Conservation (phyloP, 2,113 vertebrate species). For the Oxygymnocypris stewartii region DNA sequence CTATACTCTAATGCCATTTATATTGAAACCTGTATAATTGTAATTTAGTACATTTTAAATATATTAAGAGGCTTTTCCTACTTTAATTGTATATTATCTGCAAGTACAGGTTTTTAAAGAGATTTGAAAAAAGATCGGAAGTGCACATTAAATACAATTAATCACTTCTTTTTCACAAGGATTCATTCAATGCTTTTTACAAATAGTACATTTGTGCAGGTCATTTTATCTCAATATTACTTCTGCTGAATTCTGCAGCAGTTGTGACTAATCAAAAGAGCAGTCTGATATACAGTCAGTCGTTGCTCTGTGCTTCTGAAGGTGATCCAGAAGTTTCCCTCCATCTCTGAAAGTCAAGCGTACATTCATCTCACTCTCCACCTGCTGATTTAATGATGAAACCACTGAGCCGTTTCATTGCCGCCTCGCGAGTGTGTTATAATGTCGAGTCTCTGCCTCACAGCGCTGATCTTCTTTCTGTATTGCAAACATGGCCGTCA, state of each 20-base stretch:
- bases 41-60: background rate
- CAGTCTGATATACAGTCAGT: background rate
- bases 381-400: slow-evolving; percentile 69
- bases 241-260: slow-evolving; percentile 46
- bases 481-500: slow-evolving; percentile 49
- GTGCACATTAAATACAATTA: background rate
- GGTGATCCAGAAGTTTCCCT: slow-evolving; percentile 70
- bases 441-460: slow-evolving; percentile 65
- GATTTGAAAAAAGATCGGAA: background rate
- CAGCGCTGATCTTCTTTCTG: slow-evolving; percentile 63
- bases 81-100: background rate
- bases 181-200: background rate
- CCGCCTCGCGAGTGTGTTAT: slow-evolving; percentile 59
- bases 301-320: slow-evolving; percentile 56
- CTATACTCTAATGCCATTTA: too few relatives aligned
- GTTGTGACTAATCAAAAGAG: slow-evolving; percentile 51
- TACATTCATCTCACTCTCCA: slow-evolving; percentile 61
- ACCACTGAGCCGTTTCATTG: slow-evolving; percentile 70
- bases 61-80: background rate
- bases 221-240: background rate
- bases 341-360: slow-evolving; percentile 66
- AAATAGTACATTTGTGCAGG: background rate
- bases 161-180: background rate
- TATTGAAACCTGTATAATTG: background rate
- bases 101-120: background rate